phyloP scores from a whole-genome alignment of 2,797 vertebrate species.

The Hirundo rustica region DNA sequence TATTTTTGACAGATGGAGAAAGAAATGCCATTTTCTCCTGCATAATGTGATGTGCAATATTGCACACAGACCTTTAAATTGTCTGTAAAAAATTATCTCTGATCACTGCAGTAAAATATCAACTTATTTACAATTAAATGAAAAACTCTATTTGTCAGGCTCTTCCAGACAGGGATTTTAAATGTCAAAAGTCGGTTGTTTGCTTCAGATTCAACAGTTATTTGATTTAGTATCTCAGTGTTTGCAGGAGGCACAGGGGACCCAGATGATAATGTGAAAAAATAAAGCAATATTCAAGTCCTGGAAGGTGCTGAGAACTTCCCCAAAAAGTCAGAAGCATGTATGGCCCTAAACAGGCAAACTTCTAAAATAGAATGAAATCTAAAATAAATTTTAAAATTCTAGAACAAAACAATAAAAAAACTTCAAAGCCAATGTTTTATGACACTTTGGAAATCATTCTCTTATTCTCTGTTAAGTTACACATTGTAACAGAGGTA shows the following conservation, averaged over 20 bases:
- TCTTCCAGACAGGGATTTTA: conserved; percentile 36
- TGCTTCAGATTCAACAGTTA: neutral
- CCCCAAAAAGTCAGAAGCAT: neutral
- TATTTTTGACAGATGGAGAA: conserved; percentile 23
- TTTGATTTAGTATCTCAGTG: neutral
- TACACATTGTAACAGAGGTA: neutral
- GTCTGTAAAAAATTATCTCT: conserved; percentile 43
- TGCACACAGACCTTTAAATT: conserved; percentile 15
- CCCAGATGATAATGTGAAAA: neutral
- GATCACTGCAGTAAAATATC: conserved; percentile 46
- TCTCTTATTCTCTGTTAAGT: neutral
- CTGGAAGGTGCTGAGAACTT: neutral
- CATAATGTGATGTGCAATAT: neutral
- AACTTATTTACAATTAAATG: conserved; percentile 70
- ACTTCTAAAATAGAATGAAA: neutral
- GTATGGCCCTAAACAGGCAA: neutral
- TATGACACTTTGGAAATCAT: neutral
- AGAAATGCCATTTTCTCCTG: conserved; percentile 22
- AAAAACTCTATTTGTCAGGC: conserved; percentile 30
- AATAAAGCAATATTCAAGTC: neutral
- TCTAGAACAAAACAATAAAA: no score
- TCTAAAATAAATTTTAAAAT: neutral
- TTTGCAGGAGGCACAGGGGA: neutral
- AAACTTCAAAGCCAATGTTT: neutral
- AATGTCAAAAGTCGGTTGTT: conserved; percentile 23